Conservation (phyloP, 2,113 vertebrate genomes). For the Candoia aspera region DNA sequence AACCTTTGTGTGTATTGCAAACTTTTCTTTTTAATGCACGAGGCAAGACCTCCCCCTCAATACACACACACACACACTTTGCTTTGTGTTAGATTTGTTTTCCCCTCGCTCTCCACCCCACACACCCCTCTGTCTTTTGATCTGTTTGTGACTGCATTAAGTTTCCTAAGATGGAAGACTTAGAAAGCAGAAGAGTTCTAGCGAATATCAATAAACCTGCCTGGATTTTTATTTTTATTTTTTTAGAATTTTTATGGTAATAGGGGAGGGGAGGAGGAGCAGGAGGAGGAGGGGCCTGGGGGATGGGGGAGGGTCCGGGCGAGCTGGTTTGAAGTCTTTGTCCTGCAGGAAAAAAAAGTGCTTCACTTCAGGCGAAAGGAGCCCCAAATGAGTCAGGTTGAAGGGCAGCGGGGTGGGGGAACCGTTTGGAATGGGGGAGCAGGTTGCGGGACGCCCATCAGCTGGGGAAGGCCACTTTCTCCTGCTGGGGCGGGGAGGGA, state of each 20-base stretch:
- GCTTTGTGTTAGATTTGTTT: constrained; percentile 5
- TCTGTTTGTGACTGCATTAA: not conserved
- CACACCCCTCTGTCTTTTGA: not conserved
- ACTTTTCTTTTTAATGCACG: not conserved
- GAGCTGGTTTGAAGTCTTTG: not conserved
- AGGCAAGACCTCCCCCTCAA: not conserved
- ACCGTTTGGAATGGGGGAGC: not conserved
- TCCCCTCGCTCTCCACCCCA: not conserved
- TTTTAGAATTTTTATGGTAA: not conserved
- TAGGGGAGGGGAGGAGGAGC: not conserved
- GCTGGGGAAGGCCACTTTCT: not conserved
- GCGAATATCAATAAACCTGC: not conserved
- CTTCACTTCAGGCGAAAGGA: not conserved
- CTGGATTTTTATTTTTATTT: not conserved
- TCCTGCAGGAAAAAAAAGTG: not conserved
- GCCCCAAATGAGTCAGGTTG: not conserved
- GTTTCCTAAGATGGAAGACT: not conserved
- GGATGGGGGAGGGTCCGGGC: not conserved
- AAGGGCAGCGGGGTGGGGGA: not conserved
- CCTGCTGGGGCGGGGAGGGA: not conserved
- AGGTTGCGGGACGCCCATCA: not conserved
- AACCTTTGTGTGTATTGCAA: not conserved
- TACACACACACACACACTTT: not conserved
- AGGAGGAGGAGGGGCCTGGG: not conserved
- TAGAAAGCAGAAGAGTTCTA: not conserved